phyloP scores from a whole-genome alignment of 2,797 vertebrate species.

The Amniataba percoides region DNA sequence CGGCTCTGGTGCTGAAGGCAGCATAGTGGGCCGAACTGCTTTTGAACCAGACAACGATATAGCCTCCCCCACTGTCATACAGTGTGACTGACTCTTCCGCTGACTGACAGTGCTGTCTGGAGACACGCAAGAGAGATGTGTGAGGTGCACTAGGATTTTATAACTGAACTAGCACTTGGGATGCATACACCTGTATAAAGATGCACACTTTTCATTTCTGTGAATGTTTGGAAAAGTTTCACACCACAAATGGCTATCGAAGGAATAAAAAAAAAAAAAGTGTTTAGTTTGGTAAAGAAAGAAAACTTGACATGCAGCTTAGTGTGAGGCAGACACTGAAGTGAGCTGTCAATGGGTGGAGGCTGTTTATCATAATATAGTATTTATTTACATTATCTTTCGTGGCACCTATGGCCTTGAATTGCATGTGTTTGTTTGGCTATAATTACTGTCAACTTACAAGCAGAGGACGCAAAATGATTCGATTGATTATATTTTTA shows the following conservation, averaged over 20 bases:
- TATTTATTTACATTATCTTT: no score
- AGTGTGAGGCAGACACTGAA: background rate
- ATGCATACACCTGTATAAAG: background rate
- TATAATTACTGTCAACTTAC: no score
- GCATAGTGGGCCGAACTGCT: background rate
- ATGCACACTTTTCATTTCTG: background rate
- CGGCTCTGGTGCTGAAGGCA: background rate
- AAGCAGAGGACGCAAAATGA: no score
- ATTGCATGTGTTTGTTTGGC: no score
- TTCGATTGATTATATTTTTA: no score
- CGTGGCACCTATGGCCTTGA: no score
- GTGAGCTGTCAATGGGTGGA: background rate
- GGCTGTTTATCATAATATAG: background rate
- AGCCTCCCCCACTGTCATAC: background rate
- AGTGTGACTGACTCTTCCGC: background rate
- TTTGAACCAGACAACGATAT: background rate
- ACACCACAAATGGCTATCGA: background rate
- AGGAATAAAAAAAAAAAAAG: background rate
- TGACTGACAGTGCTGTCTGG: slow-evolving; percentile 2
- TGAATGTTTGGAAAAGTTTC: background rate
- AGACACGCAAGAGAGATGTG: background rate
- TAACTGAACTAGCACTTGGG: background rate
- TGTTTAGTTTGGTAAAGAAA: background rate
- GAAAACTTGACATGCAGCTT: background rate
- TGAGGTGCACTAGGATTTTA: background rate